Base-by-base conservation (phyloP, 2,888 invertebrate species). In the Athrips mouffetella region DNA sequence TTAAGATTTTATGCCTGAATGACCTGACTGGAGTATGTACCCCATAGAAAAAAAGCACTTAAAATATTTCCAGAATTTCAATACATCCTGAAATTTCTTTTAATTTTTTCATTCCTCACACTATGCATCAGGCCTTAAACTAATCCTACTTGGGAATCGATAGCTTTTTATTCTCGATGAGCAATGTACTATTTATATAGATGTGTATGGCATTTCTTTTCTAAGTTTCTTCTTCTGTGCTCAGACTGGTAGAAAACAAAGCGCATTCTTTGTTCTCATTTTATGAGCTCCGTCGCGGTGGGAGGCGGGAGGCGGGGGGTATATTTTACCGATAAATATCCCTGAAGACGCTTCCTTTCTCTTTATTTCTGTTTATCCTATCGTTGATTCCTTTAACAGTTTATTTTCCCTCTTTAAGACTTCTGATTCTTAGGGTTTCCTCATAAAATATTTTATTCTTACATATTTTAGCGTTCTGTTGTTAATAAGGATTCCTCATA, bases 261-360 rank as follows among this genome's bases (percentile, higher is more conserved):
- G 60, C 65, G 62, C 64, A 66, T 67, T 66, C 63, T 61, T 56
- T 55, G 51, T 55, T 31, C 7, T 50, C 53, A 67, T 71, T 79
- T 81, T 81, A 85, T 76, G 81, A 81, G 74, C 67, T 71, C 60
- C 59, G 51, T 50, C 52, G 63, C 63, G 59, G 52, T 53, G 62
- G 59, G 68, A 70, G 62, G n/a, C n/a, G n/a, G n/a, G n/a, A n/a
- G n/a, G n/a, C n/a, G n/a, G n/a, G n/a, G n/a, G 60, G 81, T 77
- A 84, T 84, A 82, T 80, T 81, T 81, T 76, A 77, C 70, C 74
- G 76, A 84, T 83, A 83, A 84, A 84, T 80, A 83, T 83, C 80
- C 79, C 66, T 67, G 67, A 75, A 78, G 78, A 76, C 77, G 62
- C 79, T 76, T 75, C 72, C 72, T 73, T 79, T 78, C 75, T 79